Conservation (phyloP, 2,113 vertebrate species). For the Sminthopsis crassicaudata region DNA sequence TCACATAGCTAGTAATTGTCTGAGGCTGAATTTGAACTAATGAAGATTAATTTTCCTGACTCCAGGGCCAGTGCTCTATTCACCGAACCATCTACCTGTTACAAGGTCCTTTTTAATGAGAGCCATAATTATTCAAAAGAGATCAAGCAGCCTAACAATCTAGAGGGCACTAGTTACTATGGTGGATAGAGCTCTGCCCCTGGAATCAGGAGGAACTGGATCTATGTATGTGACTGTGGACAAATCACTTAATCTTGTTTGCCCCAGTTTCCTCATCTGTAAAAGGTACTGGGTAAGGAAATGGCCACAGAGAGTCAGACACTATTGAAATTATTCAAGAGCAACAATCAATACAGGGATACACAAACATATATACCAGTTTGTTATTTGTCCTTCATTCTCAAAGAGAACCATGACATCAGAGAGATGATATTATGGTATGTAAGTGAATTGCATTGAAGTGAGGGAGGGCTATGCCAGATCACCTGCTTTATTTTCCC, state of each 20-base stretch:
- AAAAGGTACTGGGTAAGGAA: not conserved
- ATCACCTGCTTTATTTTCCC: no score
- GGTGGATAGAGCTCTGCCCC: no score
- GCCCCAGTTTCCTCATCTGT: not conserved
- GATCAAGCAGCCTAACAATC: not conserved
- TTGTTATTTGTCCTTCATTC: no score
- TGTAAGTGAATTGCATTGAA: no score
- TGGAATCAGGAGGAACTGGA: not conserved
- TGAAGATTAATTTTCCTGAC: not conserved
- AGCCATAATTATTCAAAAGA: not conserved
- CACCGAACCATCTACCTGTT: not conserved
- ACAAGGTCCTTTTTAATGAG: not conserved
- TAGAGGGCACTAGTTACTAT: not conserved
- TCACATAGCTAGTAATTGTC: no score
- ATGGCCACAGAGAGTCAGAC: not conserved
- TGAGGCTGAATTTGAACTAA: no score
- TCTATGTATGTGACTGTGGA: not conserved
- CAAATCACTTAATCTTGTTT: not conserved
- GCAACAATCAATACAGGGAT: not conserved
- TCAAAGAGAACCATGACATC: no score
- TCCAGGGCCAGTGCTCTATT: not conserved
- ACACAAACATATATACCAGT: not conserved
- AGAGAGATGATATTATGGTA: no score
- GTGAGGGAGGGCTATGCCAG: no score
- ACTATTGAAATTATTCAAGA: not conserved